phyloP scores from a whole-genome alignment of 2,797 vertebrate genomes.

The Gephyroberyx darwinii region DNA sequence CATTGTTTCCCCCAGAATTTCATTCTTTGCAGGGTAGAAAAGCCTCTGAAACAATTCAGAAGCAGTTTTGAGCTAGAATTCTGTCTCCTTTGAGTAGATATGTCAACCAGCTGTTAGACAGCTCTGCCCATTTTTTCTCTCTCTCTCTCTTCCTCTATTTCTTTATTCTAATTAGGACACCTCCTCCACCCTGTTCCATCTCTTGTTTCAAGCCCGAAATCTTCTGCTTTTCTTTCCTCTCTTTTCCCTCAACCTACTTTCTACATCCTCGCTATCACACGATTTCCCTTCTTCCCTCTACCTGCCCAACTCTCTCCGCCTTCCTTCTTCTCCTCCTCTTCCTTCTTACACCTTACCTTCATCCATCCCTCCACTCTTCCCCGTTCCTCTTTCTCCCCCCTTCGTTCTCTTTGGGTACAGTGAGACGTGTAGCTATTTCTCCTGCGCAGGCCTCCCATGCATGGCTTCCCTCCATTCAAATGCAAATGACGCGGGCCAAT shows the following conservation, averaged over 20 bases:
- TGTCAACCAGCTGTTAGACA: conserved; percentile 48
- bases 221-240: conserved; percentile 15
- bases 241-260: conserved; percentile 11
- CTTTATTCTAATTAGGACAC: conserved; percentile 55
- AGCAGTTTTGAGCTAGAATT: neutral
- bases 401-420: conserved; percentile 18
- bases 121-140: conserved; percentile 1
- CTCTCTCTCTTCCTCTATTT: conserved; percentile 1
- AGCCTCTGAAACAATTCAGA: too few species aligned
- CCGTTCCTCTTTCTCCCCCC: conserved; percentile 3
- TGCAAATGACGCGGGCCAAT: conserved; percentile 80
- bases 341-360: neutral
- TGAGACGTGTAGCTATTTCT: conserved; percentile 47
- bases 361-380: neutral
- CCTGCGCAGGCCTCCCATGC: conserved; percentile 47
- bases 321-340: neutral
- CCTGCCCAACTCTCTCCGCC: neutral
- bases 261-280: too few species aligned
- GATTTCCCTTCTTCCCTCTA: conserved; percentile 8
- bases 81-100: conserved; percentile 31
- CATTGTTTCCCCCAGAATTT: too few species aligned
- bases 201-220: neutral
- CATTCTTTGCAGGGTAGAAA: too few species aligned
- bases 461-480: conserved; percentile 72
- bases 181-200: neutral